phyloP scores from a whole-genome alignment of 2,113 vertebrate species.

The Solea solea region DNA sequence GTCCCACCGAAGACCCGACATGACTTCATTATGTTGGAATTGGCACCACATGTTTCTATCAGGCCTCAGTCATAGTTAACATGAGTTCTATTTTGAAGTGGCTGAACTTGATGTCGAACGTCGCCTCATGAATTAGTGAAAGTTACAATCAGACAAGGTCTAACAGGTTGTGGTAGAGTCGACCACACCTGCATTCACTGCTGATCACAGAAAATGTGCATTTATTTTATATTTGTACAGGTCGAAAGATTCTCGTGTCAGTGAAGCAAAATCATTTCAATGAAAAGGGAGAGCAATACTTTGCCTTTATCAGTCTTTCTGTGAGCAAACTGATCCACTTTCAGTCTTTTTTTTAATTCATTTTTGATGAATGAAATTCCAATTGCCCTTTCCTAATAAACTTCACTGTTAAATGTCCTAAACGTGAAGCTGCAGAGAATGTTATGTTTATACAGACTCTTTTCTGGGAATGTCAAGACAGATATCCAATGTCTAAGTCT shows the following conservation, averaged over 20 bases:
- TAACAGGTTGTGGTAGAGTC: neutral
- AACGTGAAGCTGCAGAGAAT: no score
- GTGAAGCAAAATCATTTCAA: no score
- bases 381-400: no score
- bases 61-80: slow-evolving; percentile 20
- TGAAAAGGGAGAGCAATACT: no score
- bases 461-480: no score
- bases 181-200: neutral
- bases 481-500: no score
- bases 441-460: no score
- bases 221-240: neutral
- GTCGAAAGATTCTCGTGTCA: neutral
- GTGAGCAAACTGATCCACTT: no score
- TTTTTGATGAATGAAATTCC: no score
- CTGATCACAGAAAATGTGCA: neutral
- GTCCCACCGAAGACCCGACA: slow-evolving; percentile 28
- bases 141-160: neutral
- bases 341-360: no score
- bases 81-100: slow-evolving; percentile 36
- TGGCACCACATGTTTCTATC: slow-evolving; percentile 50
- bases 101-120: slow-evolving; percentile 54
- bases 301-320: no score
- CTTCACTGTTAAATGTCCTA: no score
- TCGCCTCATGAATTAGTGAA: slow-evolving; percentile 51
- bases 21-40: slow-evolving; percentile 49